Evolutionary conservation across 2,113 vertebrate genomes (phyloP).

Genomic region (Crotalus tigris): DNA sequence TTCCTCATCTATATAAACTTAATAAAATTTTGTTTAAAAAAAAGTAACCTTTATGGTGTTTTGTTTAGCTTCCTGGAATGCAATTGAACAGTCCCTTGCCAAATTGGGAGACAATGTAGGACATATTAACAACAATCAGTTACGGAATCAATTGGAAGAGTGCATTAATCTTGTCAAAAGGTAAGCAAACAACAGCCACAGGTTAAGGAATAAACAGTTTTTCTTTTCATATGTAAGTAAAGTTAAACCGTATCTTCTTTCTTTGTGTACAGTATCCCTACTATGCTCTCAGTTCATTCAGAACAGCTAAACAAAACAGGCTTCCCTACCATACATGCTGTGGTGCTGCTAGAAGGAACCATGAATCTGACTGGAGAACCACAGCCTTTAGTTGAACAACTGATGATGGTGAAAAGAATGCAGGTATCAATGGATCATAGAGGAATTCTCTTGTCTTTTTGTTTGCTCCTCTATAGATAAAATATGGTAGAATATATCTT

Average conservation of each 20-base stretch:
- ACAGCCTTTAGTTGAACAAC: constrained; percentile 91
- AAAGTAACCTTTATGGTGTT: neutral
- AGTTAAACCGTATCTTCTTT: neutral
- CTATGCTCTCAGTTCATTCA: constrained; percentile 80
- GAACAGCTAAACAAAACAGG: constrained; percentile 80
- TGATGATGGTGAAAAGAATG: constrained; percentile 98
- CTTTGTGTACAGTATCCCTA: constrained; percentile 77
- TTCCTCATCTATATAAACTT: no score
- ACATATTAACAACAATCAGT: constrained; percentile 71
- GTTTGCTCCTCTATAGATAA: neutral
- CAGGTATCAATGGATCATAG: constrained; percentile 74
- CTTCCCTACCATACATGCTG: constrained; percentile 90
- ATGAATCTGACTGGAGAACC: constrained; percentile 96
- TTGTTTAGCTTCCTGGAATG: constrained; percentile 82
- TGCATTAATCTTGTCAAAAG: constrained; percentile 85
- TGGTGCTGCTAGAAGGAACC: constrained; percentile 94
- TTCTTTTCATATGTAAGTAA: neutral
- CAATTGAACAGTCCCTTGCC: constrained; percentile 84
- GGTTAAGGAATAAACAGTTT: neutral
- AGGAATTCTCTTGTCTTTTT: neutral
- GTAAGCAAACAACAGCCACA: constrained; percentile 57
- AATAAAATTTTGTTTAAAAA: no score
- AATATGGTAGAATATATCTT: neutral
- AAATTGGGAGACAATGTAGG: constrained; percentile 81
- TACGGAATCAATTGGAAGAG: constrained; percentile 82